These are phyloP conservation scores for Silvanus unidentatus DNA, from an alignment of 2,888 invertebrate species.

Conservation along the genomic window DNA sequence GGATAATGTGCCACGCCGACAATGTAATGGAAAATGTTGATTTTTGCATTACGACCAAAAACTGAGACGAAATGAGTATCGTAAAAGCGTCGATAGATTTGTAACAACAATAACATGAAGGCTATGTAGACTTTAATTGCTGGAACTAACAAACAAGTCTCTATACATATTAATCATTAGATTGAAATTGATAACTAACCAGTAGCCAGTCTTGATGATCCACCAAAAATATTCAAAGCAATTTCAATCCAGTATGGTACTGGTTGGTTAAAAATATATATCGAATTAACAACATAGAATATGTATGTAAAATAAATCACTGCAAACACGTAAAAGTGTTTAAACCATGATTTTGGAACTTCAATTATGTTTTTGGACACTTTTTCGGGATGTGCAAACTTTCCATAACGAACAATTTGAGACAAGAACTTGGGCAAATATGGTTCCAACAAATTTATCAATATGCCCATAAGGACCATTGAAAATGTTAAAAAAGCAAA, in stretches of 20 bases:
- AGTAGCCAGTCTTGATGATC: constrained; percentile 43
- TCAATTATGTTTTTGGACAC: constrained; percentile 50
- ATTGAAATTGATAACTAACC: constrained; percentile 31
- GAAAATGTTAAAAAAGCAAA: constrained; percentile 28
- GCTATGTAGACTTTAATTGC: constrained; percentile 56
- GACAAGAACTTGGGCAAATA: constrained; percentile 60
- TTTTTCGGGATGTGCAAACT: constrained; percentile 56
- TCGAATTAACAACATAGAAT: constrained; percentile 48
- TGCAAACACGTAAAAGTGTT: constrained; percentile 74
- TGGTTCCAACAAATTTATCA: constrained; percentile 61
- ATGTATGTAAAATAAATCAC: constrained; percentile 51
- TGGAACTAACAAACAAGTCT: constrained; percentile 49
- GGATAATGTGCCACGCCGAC: constrained; percentile 75
- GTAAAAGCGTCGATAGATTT: constrained; percentile 69
- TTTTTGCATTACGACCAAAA: constrained; percentile 69
- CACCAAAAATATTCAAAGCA: constrained; percentile 48
- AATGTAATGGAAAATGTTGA: constrained; percentile 73
- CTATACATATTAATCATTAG: constrained; percentile 9
- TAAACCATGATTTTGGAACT: constrained; percentile 74
- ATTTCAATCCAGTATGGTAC: constrained; percentile 49
- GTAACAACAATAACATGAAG: constrained; percentile 58
- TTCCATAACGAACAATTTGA: constrained; percentile 68
- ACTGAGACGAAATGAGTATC: constrained; percentile 77
- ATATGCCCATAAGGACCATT: constrained; percentile 48
- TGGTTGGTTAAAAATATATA: constrained; percentile 47